Percentiles rank a stretch among this genome's conserved stretches.
These are phyloP conservation scores for Cydia splendana DNA, from an alignment of 1,140 invertebrate species.

Conservation along the genomic window DNA sequence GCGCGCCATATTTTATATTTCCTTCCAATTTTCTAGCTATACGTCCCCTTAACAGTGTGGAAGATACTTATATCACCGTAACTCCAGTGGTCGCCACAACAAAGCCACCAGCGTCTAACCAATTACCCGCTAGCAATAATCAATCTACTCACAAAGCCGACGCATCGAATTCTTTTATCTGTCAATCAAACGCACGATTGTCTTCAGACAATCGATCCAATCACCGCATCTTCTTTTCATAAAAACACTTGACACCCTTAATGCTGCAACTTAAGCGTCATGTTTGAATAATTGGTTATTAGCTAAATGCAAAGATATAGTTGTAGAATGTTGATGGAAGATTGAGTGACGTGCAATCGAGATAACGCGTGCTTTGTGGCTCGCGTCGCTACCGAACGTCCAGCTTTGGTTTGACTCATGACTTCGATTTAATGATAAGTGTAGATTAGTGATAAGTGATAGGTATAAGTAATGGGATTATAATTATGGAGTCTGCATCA, in stretches of 20 bases:
- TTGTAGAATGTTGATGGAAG: conserved; percentile 50
- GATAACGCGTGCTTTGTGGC: conserved; percentile 60
- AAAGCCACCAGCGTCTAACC: conserved; percentile 5
- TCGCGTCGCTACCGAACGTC: conserved; percentile 56
- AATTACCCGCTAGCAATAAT: conserved; percentile 52
- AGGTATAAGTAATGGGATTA: background rate
- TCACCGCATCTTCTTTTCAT: conserved; percentile 41
- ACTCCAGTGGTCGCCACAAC: conserved; percentile 7
- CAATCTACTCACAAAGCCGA: conserved; percentile 63
- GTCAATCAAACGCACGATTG: conserved; percentile 71
- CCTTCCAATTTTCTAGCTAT: background rate
- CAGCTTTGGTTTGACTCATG: background rate
- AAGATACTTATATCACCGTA: background rate
- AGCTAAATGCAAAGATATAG: conserved; percentile 20
- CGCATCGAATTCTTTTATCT: conserved; percentile 70
- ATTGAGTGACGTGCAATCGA: conserved; percentile 69
- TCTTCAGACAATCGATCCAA: conserved; percentile 49
- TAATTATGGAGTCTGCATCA: background rate
- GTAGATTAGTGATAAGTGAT: conserved; percentile 4
- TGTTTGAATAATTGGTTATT: conserved; percentile 19
- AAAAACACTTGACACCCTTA: background rate
- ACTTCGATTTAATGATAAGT: conserved; percentile 6
- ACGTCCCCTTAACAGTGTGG: background rate
- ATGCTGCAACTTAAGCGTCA: conserved; percentile 22
- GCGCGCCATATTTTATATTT: no score